A percentile compares a stretch with the other conserved stretches of the same genome.
These are phyloP conservation scores for Drosophila ustulata DNA, from an alignment of 2,888 invertebrate genomes.

Conservation along the genomic window DNA sequence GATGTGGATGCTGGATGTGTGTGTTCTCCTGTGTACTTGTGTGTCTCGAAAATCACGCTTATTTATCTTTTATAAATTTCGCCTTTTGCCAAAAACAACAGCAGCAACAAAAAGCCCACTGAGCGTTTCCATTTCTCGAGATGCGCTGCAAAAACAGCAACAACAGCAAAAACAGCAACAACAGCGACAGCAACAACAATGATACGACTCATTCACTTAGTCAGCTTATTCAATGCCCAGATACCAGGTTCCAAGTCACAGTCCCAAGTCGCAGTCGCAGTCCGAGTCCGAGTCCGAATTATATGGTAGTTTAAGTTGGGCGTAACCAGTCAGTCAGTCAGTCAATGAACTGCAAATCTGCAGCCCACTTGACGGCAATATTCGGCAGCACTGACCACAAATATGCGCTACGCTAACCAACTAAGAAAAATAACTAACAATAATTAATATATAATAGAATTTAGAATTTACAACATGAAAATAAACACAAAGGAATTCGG, in stretches of 20 bases:
- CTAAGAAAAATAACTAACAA: neutral
- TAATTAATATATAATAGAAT: neutral
- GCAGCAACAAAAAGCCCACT: conserved; percentile 16
- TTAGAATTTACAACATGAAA: too few species aligned
- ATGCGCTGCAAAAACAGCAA: conserved; percentile 48
- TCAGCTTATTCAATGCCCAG: conserved; percentile 28
- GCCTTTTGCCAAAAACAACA: conserved; percentile 33
- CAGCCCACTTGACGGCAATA: conserved; percentile 27
- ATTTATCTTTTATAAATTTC: conserved; percentile 71
- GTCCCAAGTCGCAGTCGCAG: neutral
- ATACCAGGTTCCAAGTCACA: conserved; percentile 19
- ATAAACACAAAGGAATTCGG: too few species aligned
- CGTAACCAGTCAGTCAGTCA: conserved; percentile 60
- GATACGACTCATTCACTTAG: conserved; percentile 70
- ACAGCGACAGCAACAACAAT: conserved; percentile 38
- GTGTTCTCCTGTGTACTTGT: neutral
- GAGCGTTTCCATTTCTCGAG: conserved; percentile 40
- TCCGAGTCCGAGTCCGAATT: conserved; percentile 29
- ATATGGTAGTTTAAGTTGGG: conserved; percentile 55
- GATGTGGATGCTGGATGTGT: neutral
- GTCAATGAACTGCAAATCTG: conserved; percentile 75
- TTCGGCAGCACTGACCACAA: conserved; percentile 25
- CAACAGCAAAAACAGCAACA: conserved; percentile 28
- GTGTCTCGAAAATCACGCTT: conserved; percentile 64
- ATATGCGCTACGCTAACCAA: conserved; percentile 36